A percentile compares a stretch with the other conserved stretches of the same genome.
Evolutionary conservation across 2,888 invertebrate species (phyloP).

Genomic region (Megamerina dolium): DNA sequence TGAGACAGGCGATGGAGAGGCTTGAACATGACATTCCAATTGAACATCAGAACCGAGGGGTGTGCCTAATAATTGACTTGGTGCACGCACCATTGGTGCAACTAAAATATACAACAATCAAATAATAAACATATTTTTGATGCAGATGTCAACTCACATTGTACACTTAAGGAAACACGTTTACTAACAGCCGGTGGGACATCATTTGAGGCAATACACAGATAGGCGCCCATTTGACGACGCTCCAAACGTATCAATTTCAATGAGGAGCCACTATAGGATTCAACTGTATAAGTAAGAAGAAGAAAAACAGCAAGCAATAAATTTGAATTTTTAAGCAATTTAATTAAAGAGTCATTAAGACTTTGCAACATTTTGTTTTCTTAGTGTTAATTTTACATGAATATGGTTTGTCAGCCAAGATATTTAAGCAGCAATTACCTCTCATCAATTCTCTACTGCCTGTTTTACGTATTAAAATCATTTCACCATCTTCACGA

Average conservation of each 20-base stretch:
- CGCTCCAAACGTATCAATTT: slow-evolving; percentile 75
- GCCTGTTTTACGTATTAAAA: slow-evolving; percentile 54
- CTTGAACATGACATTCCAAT: slow-evolving; percentile 81
- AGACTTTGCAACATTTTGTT: slow-evolving; percentile 3
- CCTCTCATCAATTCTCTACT: slow-evolving; percentile 49
- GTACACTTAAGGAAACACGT: slow-evolving; percentile 78
- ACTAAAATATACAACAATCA: slow-evolving; percentile 53
- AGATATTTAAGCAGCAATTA: too few relatives aligned
- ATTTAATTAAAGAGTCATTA: slow-evolving; percentile 7
- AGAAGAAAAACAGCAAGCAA: neutral
- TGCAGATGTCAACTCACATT: slow-evolving; percentile 64
- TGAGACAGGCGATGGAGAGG: slow-evolving; percentile 60
- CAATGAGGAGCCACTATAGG: slow-evolving; percentile 68
- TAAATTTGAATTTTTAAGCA: too few relatives aligned
- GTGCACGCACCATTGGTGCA: slow-evolving; percentile 81
- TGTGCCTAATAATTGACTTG: slow-evolving; percentile 82
- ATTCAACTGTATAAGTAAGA: slow-evolving; percentile 55
- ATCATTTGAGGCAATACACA: slow-evolving; percentile 88
- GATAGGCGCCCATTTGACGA: slow-evolving; percentile 85
- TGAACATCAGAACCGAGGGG: slow-evolving; percentile 81
- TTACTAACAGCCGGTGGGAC: slow-evolving; percentile 89
- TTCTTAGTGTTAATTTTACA: too few relatives aligned
- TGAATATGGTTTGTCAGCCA: too few relatives aligned
- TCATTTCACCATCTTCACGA: slow-evolving; percentile 65
- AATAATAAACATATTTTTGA: neutral